Percentiles rank a stretch among this genome's conserved stretches.
Evolutionary conservation across 2,888 invertebrate species (phyloP).

Genomic region (Abscondita cerata): DNA sequence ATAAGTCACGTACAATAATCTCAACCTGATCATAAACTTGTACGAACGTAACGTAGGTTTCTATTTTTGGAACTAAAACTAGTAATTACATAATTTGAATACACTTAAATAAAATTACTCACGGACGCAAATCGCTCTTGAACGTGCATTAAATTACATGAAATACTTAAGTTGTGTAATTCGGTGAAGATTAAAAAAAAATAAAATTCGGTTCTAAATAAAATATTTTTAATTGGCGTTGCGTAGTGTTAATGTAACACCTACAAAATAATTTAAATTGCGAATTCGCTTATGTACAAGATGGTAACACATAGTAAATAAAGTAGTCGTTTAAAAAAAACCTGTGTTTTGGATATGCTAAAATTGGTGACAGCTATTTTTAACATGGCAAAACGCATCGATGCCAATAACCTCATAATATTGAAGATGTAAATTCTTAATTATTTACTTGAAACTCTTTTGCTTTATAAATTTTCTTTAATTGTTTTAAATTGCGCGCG

Average conservation of each 20-base stretch:
- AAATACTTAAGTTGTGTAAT: too few relatives aligned
- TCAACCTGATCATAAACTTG: background rate
- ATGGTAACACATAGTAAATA: background rate
- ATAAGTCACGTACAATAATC: background rate
- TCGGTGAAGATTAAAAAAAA: too few relatives aligned
- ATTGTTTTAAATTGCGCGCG: too few relatives aligned
- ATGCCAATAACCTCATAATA: slow-evolving; percentile 27
- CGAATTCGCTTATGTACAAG: background rate
- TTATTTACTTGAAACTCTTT: background rate
- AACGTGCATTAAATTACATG: too few relatives aligned
- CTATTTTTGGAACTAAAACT: slow-evolving; percentile 3
- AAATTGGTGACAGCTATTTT: slow-evolving; percentile 29
- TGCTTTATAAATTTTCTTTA: too few relatives aligned
- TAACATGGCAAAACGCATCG: slow-evolving; percentile 24
- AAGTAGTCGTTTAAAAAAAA: slow-evolving; percentile 17
- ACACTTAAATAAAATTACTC: background rate
- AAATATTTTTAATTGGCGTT: too few relatives aligned
- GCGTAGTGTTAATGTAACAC: too few relatives aligned
- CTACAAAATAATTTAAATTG: background rate
- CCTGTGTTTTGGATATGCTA: slow-evolving; percentile 23
- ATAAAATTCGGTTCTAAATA: too few relatives aligned
- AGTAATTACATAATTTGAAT: background rate
- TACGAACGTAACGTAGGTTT: too few relatives aligned
- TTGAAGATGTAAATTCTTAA: slow-evolving; percentile 3
- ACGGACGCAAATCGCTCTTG: background rate